Evolutionary conservation across 2,888 invertebrate genomes (phyloP).

Genomic region (Harmothoe impar): DNA sequence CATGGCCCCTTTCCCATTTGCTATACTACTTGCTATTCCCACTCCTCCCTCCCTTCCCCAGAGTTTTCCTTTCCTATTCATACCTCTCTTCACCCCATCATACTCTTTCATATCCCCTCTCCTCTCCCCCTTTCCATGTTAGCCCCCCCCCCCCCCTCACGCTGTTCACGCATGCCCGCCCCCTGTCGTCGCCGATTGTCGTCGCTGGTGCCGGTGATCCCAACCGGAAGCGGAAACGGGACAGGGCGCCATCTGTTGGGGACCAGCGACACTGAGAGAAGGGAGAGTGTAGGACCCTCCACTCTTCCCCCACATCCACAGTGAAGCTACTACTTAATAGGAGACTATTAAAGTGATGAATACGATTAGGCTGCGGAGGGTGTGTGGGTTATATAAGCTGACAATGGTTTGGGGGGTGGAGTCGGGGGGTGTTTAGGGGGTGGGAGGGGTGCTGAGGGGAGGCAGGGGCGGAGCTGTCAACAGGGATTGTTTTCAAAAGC

Average conservation of each 20-base stretch:
- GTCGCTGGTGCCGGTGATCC: not conserved
- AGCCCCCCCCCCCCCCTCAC: not conserved
- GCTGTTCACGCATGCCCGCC: slow-evolving; percentile 25
- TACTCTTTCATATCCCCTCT: too few relatives aligned
- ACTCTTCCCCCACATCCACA: not conserved
- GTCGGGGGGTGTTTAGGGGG: not conserved
- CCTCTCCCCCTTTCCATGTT: too few relatives aligned
- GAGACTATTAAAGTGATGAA: slow-evolving; percentile 58
- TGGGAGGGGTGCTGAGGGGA: not conserved
- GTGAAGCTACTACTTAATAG: slow-evolving; percentile 34
- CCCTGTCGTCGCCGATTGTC: not conserved
- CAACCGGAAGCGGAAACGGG: slow-evolving; percentile 30
- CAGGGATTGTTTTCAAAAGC: not conserved
- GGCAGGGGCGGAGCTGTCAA: not conserved
- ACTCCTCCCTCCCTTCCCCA: too few relatives aligned
- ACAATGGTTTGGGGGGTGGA: not conserved
- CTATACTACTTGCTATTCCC: too few relatives aligned
- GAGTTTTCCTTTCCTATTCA: too few relatives aligned
- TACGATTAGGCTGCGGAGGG: not conserved
- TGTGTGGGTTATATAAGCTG: slow-evolving; percentile 35
- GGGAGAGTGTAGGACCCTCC: not conserved
- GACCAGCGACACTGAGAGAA: not conserved
- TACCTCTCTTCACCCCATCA: too few relatives aligned
- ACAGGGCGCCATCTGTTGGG: slow-evolving; percentile 38
- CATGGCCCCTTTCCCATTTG: too few relatives aligned